These are phyloP conservation scores for Lagocephalus sceleratus DNA, from an alignment of 2,797 vertebrate genomes.

Conservation along the genomic window DNA sequence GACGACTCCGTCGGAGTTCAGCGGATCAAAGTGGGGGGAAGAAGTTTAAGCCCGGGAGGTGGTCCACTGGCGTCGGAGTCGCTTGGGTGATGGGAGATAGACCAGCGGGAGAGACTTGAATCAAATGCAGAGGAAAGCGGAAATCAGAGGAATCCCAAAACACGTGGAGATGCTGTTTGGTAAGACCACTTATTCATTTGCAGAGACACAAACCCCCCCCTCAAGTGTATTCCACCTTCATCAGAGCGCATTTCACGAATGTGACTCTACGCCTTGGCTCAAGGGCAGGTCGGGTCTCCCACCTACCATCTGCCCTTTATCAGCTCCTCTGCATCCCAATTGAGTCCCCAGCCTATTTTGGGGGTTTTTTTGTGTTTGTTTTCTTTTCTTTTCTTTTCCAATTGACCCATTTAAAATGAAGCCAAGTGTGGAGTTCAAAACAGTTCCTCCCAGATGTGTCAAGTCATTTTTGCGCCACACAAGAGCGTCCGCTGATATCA, in stretches of 20 bases:
- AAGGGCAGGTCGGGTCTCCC: conserved; percentile 53
- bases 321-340: conserved; percentile 39
- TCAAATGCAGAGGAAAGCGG: conserved; percentile 28
- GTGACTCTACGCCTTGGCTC: conserved; percentile 46
- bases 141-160: conserved; percentile 34
- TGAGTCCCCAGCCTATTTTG: conserved; percentile 52
- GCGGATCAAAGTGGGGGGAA: conserved; percentile 23
- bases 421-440: conserved; percentile 42
- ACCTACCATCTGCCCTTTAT: conserved; percentile 56
- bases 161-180: conserved; percentile 69
- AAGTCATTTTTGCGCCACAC: conserved; percentile 62
- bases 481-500: conserved; percentile 56
- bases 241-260: background rate
- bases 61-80: conserved; percentile 28
- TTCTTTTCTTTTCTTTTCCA: conserved; percentile 64
- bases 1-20: conserved; percentile 26
- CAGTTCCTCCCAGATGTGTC: conserved; percentile 57
- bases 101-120: conserved; percentile 28
- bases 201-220: background rate
- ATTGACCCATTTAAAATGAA: conserved; percentile 64
- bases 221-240: background rate
- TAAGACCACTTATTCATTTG: conserved; percentile 47
- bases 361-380: too few species aligned
- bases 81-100: conserved; percentile 56
- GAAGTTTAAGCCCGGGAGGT: conserved; percentile 23